Evolutionary conservation across 2,888 invertebrate genomes (phyloP).

Genomic region (Acrocyrtus sp.): DNA sequence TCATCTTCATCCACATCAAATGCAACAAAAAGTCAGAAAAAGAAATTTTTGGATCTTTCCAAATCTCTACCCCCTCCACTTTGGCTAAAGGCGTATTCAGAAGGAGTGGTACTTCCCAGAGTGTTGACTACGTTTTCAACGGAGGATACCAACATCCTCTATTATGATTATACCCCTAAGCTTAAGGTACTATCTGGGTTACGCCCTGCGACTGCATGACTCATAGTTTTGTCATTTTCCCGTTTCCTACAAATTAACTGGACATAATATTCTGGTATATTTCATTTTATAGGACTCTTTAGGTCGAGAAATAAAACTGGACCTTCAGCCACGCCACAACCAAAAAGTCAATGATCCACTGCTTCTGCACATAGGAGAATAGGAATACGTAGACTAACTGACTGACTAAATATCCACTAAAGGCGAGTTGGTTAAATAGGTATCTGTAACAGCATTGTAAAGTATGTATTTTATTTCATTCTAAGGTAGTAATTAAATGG

Average conservation of each 20-base stretch:
- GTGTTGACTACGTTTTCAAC: constrained; percentile 3
- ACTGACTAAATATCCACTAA: neutral
- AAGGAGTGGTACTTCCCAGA: constrained; percentile 25
- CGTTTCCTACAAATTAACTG: neutral
- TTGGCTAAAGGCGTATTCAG: constrained; percentile 21
- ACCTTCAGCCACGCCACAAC: neutral
- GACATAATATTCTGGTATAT: neutral
- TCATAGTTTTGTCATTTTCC: neutral
- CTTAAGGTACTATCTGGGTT: constrained; percentile 2
- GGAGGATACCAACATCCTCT: constrained; percentile 30
- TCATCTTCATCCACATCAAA: neutral
- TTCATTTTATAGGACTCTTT: neutral
- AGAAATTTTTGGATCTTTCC: constrained; percentile 28
- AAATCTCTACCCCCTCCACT: constrained; percentile 19
- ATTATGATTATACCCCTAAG: constrained; percentile 44
- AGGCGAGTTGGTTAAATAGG: neutral
- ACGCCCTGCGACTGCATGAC: neutral
- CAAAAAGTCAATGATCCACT: neutral
- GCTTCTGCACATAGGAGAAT: neutral
- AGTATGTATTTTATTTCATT: neutral
- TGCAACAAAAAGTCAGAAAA: no score
- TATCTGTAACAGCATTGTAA: neutral
- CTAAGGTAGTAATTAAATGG: no score
- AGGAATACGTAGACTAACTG: neutral
- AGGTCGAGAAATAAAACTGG: neutral